A percentile compares a stretch with the other conserved stretches of the same genome.
These are phyloP conservation scores for Fabriciana adippe DNA, from an alignment of 2,888 invertebrate species.

Conservation along the genomic window DNA sequence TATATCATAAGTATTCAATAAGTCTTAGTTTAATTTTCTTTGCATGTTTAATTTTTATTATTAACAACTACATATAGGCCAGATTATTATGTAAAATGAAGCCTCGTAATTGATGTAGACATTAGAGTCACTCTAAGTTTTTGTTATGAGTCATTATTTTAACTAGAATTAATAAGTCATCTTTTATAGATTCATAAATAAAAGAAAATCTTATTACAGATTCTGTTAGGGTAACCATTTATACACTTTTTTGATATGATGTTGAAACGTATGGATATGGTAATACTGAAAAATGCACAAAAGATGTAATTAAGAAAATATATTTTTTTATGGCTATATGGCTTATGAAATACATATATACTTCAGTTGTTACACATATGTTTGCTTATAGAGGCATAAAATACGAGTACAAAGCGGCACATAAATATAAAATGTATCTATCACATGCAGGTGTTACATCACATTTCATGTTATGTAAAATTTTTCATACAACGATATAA, in stretches of 20 bases:
- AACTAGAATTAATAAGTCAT: conserved; percentile 4
- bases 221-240: too few species aligned
- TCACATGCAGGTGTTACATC: neutral
- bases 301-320: too few species aligned
- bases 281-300: too few species aligned
- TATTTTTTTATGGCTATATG: too few species aligned
- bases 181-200: neutral
- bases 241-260: too few species aligned
- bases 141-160: conserved; percentile 11
- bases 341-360: too few species aligned
- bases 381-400: neutral
- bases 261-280: too few species aligned
- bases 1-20: too few species aligned
- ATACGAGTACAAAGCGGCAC: neutral
- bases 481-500: conserved; percentile 3
- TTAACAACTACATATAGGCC: too few species aligned
- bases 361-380: too few species aligned
- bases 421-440: neutral
- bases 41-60: too few species aligned
- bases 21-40: too few species aligned
- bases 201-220: neutral
- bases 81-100: neutral
- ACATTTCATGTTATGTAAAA: neutral
- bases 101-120: neutral
- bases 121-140: neutral